These are phyloP conservation scores for Theropithecus gelada DNA, from an alignment of 2,113 vertebrate species.

Conservation along the genomic window DNA sequence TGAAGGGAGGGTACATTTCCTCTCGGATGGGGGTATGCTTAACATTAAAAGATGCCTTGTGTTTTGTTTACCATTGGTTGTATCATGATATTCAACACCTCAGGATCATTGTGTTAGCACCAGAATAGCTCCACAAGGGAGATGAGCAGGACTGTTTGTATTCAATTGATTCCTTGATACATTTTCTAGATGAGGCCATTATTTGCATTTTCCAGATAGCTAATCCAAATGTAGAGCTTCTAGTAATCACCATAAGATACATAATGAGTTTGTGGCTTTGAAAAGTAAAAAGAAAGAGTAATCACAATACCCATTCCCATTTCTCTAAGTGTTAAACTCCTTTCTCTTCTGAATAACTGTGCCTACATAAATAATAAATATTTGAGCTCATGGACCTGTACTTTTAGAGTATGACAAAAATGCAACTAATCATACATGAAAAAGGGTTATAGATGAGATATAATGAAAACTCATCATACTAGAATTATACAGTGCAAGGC, in stretches of 20 bases:
- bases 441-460: neutral
- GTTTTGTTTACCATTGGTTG: neutral
- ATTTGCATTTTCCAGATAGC: slow-evolving; percentile 55
- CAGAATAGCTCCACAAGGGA: neutral
- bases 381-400: neutral
- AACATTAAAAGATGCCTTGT: slow-evolving; percentile 5
- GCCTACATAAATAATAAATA: neutral
- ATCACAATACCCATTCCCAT: neutral
- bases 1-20: neutral
- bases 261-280: neutral
- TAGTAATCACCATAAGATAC: neutral
- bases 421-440: neutral
- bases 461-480: neutral
- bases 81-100: neutral
- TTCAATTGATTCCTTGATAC: slow-evolving; percentile 53
- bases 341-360: slow-evolving; percentile 3
- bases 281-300: neutral
- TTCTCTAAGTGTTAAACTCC: neutral
- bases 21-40: neutral
- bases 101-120: neutral
- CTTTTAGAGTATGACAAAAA: neutral
- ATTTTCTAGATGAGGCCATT: slow-evolving; percentile 36
- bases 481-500: neutral
- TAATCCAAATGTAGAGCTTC: neutral
- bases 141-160: neutral